phyloP scores from a whole-genome alignment of 2,888 invertebrate genomes.

The Scrobipalpa atriplicella region DNA sequence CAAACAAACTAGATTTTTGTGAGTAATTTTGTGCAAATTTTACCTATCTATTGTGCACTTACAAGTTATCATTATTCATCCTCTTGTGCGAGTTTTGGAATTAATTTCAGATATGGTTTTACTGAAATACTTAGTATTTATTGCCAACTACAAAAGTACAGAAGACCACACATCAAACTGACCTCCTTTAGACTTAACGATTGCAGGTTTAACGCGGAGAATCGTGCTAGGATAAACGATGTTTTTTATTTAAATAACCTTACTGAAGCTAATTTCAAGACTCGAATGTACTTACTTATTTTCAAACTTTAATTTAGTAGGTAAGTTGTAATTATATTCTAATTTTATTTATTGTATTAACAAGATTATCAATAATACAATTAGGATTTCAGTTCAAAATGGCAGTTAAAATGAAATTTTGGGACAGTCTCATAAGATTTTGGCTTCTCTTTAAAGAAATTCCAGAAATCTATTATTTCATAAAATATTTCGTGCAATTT shows the following conservation, averaged over 20 bases:
- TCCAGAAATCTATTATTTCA: constrained; percentile 1
- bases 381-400: constrained; percentile 23
- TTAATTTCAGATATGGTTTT: neutral
- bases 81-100: neutral
- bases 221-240: too few species aligned
- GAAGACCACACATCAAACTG: too few species aligned
- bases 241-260: too few species aligned
- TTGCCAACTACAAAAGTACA: too few species aligned
- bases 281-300: neutral
- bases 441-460: constrained; percentile 30
- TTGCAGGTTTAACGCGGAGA: too few species aligned
- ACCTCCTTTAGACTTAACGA: too few species aligned
- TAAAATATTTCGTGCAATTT: neutral
- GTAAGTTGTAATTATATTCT: constrained; percentile 7
- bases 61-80: constrained; percentile 20
- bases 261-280: neutral
- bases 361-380: constrained; percentile 17
- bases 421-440: constrained; percentile 42
- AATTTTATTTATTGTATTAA: constrained; percentile 6
- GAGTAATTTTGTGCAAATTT: constrained; percentile 37
- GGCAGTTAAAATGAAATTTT: constrained; percentile 39
- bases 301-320: constrained; percentile 1
- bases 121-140: neutral
- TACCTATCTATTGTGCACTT: constrained; percentile 36
- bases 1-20: constrained; percentile 31